Conservation (phyloP, 1,140 invertebrate genomes). For the Xylocopa sonorina region DNA sequence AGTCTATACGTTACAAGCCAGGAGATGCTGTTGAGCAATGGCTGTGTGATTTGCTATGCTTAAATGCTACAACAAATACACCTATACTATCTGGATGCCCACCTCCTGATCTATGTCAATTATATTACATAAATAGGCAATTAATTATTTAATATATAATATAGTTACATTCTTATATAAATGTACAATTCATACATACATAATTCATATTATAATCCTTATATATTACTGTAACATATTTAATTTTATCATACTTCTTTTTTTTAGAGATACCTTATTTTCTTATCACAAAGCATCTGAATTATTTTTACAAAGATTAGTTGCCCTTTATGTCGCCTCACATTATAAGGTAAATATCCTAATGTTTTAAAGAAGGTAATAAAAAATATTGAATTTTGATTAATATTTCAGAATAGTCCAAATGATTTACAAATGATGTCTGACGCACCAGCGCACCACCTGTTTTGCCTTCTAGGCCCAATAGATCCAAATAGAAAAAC, state of each 20-base stretch:
- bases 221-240: background rate
- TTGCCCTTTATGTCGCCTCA: slow-evolving; percentile 97
- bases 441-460: slow-evolving; percentile 98
- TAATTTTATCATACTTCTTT: slow-evolving; percentile 36
- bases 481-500: slow-evolving; percentile 86
- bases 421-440: slow-evolving; percentile 99
- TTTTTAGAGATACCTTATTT: slow-evolving; percentile 94
- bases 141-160: slow-evolving; percentile 27
- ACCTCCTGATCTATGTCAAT: slow-evolving; percentile 92
- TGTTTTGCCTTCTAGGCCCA: slow-evolving; percentile 97
- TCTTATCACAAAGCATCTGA: slow-evolving; percentile 98
- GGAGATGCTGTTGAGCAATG: slow-evolving; percentile 96
- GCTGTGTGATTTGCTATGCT: slow-evolving; percentile 95
- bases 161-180: background rate
- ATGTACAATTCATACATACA: too few relatives aligned
- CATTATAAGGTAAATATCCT: slow-evolving; percentile 93
- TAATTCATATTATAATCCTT: too few relatives aligned
- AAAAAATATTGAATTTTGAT: background rate
- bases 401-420: slow-evolving; percentile 91
- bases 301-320: slow-evolving; percentile 94
- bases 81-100: slow-evolving; percentile 90
- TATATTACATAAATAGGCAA: slow-evolving; percentile 92
- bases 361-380: slow-evolving; percentile 15
- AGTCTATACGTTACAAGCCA: slow-evolving; percentile 96
- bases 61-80: slow-evolving; percentile 90